These are phyloP conservation scores for Apostichopus parvimensis DNA, from an alignment of 35 echinoderm and acorn worm species.

Conservation along the genomic window DNA sequence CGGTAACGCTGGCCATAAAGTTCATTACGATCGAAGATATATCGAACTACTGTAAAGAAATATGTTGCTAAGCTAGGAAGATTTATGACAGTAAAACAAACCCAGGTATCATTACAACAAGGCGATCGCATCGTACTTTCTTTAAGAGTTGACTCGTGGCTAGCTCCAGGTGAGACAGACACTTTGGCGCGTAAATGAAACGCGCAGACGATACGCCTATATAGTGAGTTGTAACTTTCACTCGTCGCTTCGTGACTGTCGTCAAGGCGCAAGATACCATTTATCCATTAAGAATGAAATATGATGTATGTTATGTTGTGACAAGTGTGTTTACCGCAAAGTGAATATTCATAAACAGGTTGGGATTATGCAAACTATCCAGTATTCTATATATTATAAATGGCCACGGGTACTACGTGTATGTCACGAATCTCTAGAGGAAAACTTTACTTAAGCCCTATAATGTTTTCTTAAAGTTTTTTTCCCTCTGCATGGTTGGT, in stretches of 20 bases:
- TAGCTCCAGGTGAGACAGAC: conserved; percentile 9
- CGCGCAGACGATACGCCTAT: neutral
- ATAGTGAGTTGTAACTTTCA: neutral
- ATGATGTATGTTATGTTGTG: neutral
- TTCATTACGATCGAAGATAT: conserved; percentile 11
- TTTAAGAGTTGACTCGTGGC: neutral
- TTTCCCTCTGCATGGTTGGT: too few relatives aligned
- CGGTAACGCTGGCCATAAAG: conserved; percentile 5
- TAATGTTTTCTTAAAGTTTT: too few relatives aligned
- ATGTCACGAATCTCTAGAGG: too few relatives aligned
- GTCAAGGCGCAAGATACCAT: neutral
- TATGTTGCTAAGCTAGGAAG: conserved; percentile 35
- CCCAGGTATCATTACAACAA: neutral
- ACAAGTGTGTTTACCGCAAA: neutral
- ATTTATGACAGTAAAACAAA: conserved; percentile 16
- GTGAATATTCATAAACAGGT: neutral
- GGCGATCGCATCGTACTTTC: neutral
- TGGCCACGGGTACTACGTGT: too few relatives aligned
- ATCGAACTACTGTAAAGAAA: neutral
- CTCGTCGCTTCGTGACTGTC: neutral
- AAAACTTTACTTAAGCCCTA: too few relatives aligned
- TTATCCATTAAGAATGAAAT: neutral
- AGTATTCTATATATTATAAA: too few relatives aligned
- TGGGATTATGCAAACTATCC: neutral
- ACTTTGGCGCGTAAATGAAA: neutral